A percentile compares a stretch with the other conserved stretches of the same genome.
Conservation (phyloP, 1,140 invertebrate genomes). For the Akabosia matsudoensis region DNA sequence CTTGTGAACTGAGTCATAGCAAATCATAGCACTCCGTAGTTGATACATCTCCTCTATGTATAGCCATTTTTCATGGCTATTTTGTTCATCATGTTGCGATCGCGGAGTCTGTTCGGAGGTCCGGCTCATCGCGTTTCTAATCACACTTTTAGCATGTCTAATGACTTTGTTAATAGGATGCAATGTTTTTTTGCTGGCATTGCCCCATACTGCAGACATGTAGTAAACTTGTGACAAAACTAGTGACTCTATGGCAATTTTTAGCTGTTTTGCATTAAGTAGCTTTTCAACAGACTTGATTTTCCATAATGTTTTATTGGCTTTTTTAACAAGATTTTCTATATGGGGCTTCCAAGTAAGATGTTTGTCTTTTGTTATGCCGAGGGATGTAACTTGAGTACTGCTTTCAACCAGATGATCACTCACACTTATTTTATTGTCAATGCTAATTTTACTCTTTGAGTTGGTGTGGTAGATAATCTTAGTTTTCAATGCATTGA, state of each 20-base stretch:
- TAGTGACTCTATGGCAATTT: neutral
- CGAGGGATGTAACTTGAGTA: neutral
- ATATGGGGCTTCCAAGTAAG: neutral
- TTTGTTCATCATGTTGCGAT: too few relatives aligned
- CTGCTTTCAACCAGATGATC: neutral
- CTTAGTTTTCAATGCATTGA: too few relatives aligned
- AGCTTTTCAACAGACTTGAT: neutral
- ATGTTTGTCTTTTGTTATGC: neutral
- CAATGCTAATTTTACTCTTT: too few relatives aligned
- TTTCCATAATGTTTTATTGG: neutral
- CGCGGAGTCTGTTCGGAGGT: too few relatives aligned
- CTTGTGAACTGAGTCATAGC: too few relatives aligned
- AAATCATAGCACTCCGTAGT: too few relatives aligned
- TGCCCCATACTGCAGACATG: neutral
- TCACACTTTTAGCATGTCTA: neutral
- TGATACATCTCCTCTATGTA: too few relatives aligned
- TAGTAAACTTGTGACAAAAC: neutral
- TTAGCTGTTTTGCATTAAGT: neutral
- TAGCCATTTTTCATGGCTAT: too few relatives aligned
- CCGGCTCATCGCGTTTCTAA: too few relatives aligned
- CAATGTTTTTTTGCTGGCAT: neutral
- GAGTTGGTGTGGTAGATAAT: too few relatives aligned
- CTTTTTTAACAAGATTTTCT: neutral
- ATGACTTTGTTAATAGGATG: neutral
- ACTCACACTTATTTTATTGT: neutral